Evolutionary conservation across 2,113 vertebrate species (phyloP).

Genomic region (Tyto alba): DNA sequence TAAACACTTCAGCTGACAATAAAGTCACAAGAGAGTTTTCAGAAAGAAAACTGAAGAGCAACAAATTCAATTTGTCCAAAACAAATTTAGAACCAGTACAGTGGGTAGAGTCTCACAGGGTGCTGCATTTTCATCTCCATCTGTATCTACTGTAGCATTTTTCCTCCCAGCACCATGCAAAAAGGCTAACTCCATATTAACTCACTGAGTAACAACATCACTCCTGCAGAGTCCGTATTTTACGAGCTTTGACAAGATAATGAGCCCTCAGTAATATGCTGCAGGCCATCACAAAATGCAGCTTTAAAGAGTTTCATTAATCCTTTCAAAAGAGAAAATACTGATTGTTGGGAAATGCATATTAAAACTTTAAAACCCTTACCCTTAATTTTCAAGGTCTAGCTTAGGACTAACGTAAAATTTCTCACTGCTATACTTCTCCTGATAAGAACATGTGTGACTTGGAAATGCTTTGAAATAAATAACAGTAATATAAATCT

Average conservation of each 20-base stretch:
- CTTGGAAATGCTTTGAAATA: not conserved
- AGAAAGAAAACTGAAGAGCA: slow-evolving; percentile 33
- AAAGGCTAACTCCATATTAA: not conserved
- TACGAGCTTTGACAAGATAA: slow-evolving; percentile 61
- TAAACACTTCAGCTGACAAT: slow-evolving; percentile 40
- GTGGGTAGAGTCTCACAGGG: not conserved
- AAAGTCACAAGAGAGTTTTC: slow-evolving; percentile 36
- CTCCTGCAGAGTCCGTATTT: slow-evolving; percentile 20
- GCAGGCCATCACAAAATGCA: slow-evolving; percentile 46
- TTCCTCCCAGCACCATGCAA: not conserved
- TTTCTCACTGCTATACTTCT: not conserved
- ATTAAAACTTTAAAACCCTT: slow-evolving; percentile 14
- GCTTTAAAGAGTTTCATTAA: slow-evolving; percentile 29
- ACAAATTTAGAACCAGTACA: not conserved
- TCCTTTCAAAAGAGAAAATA: slow-evolving; percentile 18
- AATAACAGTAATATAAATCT: not conserved
- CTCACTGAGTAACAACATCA: slow-evolving; percentile 28
- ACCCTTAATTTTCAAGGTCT: not conserved
- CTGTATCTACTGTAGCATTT: not conserved
- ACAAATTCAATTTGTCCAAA: slow-evolving; percentile 23
- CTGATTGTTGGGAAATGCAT: not conserved
- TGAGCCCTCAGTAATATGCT: slow-evolving; percentile 34
- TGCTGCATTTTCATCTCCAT: not conserved
- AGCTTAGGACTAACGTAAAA: not conserved
- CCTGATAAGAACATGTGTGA: not conserved